Percentiles rank a stretch among this genome's conserved stretches.
These are phyloP conservation scores for Phoxinus dragarum DNA, from an alignment of 2,797 vertebrate genomes.

Conservation along the genomic window DNA sequence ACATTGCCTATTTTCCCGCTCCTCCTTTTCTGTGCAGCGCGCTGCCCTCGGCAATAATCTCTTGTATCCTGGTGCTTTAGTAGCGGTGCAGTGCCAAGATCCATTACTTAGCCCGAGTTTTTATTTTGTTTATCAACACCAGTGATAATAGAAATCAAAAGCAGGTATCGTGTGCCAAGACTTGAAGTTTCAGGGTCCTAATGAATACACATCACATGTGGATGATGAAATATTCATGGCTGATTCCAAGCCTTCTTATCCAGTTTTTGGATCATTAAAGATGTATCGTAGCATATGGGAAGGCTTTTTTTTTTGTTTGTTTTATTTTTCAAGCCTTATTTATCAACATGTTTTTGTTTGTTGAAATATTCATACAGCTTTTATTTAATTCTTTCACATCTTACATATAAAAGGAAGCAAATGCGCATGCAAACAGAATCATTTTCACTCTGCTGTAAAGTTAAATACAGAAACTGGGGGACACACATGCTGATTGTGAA, in stretches of 20 bases:
- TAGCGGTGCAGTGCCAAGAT: slow-evolving; percentile 61
- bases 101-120: slow-evolving; percentile 78
- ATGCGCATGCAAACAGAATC: slow-evolving; percentile 82
- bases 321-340: slow-evolving; percentile 88
- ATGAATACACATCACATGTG: slow-evolving; percentile 85
- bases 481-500: slow-evolving; percentile 81
- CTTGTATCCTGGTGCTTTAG: slow-evolving; percentile 59
- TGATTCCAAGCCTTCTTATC: slow-evolving; percentile 85
- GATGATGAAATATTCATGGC: slow-evolving; percentile 87
- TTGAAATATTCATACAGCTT: slow-evolving; percentile 88
- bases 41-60: slow-evolving; percentile 61
- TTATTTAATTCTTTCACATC: slow-evolving; percentile 90
- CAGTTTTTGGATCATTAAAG: slow-evolving; percentile 88
- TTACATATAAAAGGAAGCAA: slow-evolving; percentile 86
- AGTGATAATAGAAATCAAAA: slow-evolving; percentile 81
- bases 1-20: slow-evolving; percentile 29
- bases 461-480: slow-evolving; percentile 78
- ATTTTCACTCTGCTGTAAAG: slow-evolving; percentile 83
- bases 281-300: slow-evolving; percentile 88
- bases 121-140: slow-evolving; percentile 80
- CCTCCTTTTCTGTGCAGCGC: slow-evolving; percentile 49
- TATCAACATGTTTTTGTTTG: slow-evolving; percentile 89
- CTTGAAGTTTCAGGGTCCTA: slow-evolving; percentile 73
- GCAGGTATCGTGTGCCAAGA: slow-evolving; percentile 82
- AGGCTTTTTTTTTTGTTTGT: slow-evolving; percentile 81